Base-by-base conservation (phyloP, 2,797 vertebrate genomes). In the Lates japonicus region DNA sequence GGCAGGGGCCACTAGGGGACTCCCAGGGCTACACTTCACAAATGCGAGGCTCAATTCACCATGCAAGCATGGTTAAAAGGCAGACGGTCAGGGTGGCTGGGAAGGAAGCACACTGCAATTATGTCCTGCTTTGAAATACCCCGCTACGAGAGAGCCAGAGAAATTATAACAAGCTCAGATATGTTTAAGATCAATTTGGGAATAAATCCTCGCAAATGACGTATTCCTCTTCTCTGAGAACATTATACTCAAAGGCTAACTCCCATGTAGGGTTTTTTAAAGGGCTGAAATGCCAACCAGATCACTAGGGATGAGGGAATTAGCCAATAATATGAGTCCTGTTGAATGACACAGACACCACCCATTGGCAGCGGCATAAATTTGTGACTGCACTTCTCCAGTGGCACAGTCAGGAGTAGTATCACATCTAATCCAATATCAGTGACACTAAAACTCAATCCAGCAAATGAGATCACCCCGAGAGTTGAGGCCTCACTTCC, bases 1-100 rank as follows among this genome's bases (percentile, higher is more conserved):
- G 87, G 89, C 92, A 84, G 90, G 90, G 93, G 92, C 92, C 94
- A 94, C 90, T 46, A 73, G 89, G 92, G 92, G 91, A 92, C 92
- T 90, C 88, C 76, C 81, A 87, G 91, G 91, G 93, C 91, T 92
- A 83, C 91, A 88, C 90, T 93, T 92, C 94, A 94, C 93, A 95
- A 95, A 95, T 93, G 91, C n/a, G 59, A 83, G 88, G 90, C 91
- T 93, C 86, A 82, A 87, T 92, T 89, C 90, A 69, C 78, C 80
- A 72, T 87, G 87, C 84, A 84, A 85, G 88, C n/a, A 88, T 85
- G 92, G 92, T 91, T 93, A 91, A 92, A 91, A 92, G 86, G 87
- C 88, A 83, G 86, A 80, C 62, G 76, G 91, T 91, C 86, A 87
- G 90, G 82, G 88, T 71, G 84, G 74, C 82, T 55, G 70, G 72